Base-by-base conservation (phyloP, 2,888 invertebrate genomes). In the Cordilura impudica region DNA sequence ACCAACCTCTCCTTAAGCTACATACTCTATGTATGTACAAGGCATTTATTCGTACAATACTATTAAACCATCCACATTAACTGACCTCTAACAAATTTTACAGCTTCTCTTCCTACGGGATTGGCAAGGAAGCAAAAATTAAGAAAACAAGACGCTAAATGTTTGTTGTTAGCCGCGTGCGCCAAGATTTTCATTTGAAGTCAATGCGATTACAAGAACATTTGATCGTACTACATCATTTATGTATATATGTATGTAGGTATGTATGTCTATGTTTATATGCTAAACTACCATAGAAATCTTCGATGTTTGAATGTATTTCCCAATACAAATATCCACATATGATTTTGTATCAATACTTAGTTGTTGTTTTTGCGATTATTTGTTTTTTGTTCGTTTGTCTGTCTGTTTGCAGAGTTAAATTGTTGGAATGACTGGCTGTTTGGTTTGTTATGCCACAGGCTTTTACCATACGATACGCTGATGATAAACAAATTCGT, bases 1-100 rank as follows among this genome's bases (percentile, higher is more conserved):
- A 83, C 78, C 83, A 83, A 83, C 83, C 82, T 83, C 83, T 84
- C 51, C 29, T 18, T 61, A 29, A 61, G 66, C 77, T 66, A 77
- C 78, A 74, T 49, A 23, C 45, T 16, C 23, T 12, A 61, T n/a
- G n/a, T 14, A 26, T 12, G 18, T 14, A 47, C 39, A 43, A 5
- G 10, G 4, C 21, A 35, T 2, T 23, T 5, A 18, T 16, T 18
- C 7, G 16, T 16, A 60, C 10, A 10, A 14, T 18, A 19, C n/a
- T 39, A 21, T 18, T 39, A 7, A 73, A 74, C 69, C 53, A 67
- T 70, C 39, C 35, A 67, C 18, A 60, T 61, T 63, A 67, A 77
- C 77, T 81, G 81, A 77, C 81, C 81, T 74, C 77, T 73, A 77
- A 74, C 66, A 74, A 73, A 31, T 43, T 43, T 69, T 81, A 67